Conservation (phyloP, 2,797 vertebrate species). For the Apodemus agrarius region DNA sequence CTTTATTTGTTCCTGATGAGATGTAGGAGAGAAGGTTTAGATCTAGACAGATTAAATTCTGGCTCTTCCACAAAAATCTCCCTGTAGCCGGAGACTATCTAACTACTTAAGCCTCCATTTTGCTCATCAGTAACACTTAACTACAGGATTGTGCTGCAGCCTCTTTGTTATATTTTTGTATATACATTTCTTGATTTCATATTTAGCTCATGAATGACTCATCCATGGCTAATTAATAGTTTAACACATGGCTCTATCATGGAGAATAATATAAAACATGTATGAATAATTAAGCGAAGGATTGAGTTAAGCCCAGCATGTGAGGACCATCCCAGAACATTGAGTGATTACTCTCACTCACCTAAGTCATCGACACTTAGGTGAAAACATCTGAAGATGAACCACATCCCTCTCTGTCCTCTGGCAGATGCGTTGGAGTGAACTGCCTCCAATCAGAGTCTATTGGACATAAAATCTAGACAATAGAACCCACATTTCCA, state of each 20-base stretch:
- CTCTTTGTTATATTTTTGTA: neutral
- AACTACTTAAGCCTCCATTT: neutral
- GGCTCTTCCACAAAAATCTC: neutral
- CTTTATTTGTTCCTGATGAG: neutral
- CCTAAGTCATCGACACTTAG: neutral
- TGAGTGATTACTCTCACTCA: neutral
- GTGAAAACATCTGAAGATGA: conserved; percentile 12
- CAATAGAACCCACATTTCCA: neutral
- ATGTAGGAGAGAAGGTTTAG: neutral
- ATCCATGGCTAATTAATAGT: neutral
- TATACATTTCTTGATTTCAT: neutral
- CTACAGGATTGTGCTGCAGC: neutral
- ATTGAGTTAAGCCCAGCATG: conserved; percentile 23
- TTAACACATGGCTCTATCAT: conserved; percentile 18
- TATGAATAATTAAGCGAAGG: conserved; percentile 11
- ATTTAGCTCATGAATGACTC: neutral
- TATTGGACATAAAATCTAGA: neutral
- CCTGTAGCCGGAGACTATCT: neutral
- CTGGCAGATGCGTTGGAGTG: neutral
- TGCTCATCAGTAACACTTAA: neutral
- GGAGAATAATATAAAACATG: conserved; percentile 32
- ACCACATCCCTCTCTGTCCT: neutral
- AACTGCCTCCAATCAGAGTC: neutral
- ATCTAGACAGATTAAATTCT: conserved; percentile 25
- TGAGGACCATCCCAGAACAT: neutral